Evolutionary conservation across 2,797 vertebrate species (phyloP).

Genomic region (Pseudotriccus pelzelni): DNA sequence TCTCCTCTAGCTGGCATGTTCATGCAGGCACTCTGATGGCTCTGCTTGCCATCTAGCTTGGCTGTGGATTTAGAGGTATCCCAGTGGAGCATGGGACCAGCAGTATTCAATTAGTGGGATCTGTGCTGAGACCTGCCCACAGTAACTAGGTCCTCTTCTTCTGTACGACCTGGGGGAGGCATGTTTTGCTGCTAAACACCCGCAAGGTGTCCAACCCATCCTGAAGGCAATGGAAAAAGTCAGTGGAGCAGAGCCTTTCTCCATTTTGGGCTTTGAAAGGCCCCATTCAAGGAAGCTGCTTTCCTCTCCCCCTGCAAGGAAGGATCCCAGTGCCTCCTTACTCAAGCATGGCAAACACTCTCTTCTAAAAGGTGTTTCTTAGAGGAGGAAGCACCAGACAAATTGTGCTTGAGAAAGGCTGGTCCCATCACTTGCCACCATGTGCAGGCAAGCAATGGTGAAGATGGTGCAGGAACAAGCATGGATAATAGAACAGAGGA

Average conservation of each 20-base stretch:
- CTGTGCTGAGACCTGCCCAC: background rate
- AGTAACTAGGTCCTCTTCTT: background rate
- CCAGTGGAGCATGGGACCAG: background rate
- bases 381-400: background rate
- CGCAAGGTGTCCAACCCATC: background rate
- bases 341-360: background rate
- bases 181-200: background rate
- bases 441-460: background rate
- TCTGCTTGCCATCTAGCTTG: background rate
- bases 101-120: background rate
- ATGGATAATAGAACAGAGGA: constrained; percentile 16
- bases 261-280: background rate
- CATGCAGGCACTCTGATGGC: background rate
- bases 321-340: background rate
- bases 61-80: background rate
- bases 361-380: background rate
- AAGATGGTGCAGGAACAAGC: background rate
- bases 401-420: background rate
- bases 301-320: background rate
- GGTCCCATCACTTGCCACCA: rapidly evolving
- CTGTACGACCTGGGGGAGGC: background rate
- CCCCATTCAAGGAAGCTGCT: background rate
- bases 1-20: background rate
- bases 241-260: background rate
- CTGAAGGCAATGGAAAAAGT: background rate